Percentiles rank a stretch among this genome's conserved stretches.
phyloP scores from a whole-genome alignment of 2,888 invertebrate genomes.

The Drosophila pseudotakahashii region DNA sequence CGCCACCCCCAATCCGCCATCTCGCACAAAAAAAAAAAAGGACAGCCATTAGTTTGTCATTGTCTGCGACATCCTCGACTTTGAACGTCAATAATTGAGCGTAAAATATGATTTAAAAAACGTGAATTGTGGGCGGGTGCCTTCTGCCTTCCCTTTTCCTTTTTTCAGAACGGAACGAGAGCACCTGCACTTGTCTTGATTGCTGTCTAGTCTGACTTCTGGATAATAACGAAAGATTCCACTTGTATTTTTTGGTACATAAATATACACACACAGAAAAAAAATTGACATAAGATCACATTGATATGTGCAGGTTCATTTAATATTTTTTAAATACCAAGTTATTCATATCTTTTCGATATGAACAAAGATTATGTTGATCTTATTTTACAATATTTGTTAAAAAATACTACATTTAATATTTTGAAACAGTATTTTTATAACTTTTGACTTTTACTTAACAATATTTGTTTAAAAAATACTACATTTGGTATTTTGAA shows the following conservation, averaged over 20 bases:
- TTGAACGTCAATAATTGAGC: conserved; percentile 79
- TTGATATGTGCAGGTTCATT: too few relatives aligned
- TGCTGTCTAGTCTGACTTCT: conserved; percentile 46
- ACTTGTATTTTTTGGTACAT: conserved; percentile 3
- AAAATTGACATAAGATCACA: too few relatives aligned
- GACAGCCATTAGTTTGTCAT: conserved; percentile 73
- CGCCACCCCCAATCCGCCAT: background rate
- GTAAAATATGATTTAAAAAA: conserved; percentile 75
- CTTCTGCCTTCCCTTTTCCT: background rate
- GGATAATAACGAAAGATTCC: conserved; percentile 36
- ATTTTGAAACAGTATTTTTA: too few relatives aligned
- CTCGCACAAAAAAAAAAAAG: background rate
- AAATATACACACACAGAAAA: too few relatives aligned
- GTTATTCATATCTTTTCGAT: too few relatives aligned
- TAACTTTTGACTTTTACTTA: too few relatives aligned
- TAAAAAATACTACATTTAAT: too few relatives aligned
- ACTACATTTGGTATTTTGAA: too few relatives aligned
- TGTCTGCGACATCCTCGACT: conserved; percentile 66
- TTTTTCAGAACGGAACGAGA: background rate
- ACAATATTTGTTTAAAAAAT: too few relatives aligned
- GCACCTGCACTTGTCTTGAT: conserved; percentile 70
- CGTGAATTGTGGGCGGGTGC: background rate
- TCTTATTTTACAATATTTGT: too few relatives aligned
- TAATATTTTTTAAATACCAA: too few relatives aligned
- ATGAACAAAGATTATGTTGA: too few relatives aligned